Evolutionary conservation across 2,797 vertebrate species (phyloP).

Genomic region (Bothrops alternatus): DNA sequence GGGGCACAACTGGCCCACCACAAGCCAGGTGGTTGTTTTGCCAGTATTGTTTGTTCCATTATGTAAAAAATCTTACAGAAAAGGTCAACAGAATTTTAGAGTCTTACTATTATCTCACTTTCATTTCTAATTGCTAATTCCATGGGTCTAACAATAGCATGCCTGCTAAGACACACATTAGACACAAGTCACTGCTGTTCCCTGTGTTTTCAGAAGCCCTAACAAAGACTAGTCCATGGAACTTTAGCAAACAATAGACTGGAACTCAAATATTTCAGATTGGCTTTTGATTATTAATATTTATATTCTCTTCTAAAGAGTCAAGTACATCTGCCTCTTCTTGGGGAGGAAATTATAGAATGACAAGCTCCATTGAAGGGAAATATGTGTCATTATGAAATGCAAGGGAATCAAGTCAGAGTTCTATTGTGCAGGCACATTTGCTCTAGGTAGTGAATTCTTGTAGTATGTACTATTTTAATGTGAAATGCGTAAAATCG

Average conservation of each 20-base stretch:
- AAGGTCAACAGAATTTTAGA: background rate
- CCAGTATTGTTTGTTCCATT: background rate
- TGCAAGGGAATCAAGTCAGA: conserved; percentile 40
- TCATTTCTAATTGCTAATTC: background rate
- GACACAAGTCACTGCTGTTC: background rate
- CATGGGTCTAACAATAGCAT: background rate
- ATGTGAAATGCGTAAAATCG: conserved; percentile 53
- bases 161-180: background rate
- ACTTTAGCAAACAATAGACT: background rate
- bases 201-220: background rate
- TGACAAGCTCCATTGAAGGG: conserved; percentile 51
- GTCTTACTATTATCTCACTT: background rate
- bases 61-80: background rate
- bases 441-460: conserved; percentile 56
- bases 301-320: conserved; percentile 50
- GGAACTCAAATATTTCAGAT: conserved; percentile 54
- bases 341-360: conserved; percentile 53
- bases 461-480: conserved; percentile 60
- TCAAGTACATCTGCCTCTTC: conserved; percentile 53
- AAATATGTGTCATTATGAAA: conserved; percentile 55
- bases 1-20: background rate
- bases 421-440: conserved; percentile 61
- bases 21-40: background rate
- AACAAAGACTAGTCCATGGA: conserved; percentile 32
- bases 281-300: conserved; percentile 14